Evolutionary conservation across 2,113 vertebrate genomes (phyloP).

Genomic region (Eira barbara): DNA sequence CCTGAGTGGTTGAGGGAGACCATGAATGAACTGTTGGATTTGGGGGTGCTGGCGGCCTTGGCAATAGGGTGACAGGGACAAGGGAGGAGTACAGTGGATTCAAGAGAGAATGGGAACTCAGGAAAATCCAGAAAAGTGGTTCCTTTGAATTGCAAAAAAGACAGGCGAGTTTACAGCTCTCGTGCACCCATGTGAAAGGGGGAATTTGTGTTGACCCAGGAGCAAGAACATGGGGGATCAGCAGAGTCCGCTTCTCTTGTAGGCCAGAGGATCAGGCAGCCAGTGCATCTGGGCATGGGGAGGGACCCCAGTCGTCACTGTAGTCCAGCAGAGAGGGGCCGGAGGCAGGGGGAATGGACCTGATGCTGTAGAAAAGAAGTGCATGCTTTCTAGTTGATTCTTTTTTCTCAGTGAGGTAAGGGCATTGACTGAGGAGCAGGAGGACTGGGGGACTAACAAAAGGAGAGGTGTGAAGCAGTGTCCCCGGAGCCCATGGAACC

Average conservation of each 20-base stretch:
- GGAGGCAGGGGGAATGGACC: neutral
- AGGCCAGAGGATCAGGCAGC: neutral
- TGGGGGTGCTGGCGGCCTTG: neutral
- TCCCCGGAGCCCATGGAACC: neutral
- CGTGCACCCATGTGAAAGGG: fast-evolving
- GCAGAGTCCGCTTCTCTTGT: neutral
- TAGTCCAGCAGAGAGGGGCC: neutral
- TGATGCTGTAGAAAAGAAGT: neutral
- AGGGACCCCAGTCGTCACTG: too few relatives aligned
- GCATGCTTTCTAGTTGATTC: neutral
- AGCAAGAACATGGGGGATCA: fast-evolving
- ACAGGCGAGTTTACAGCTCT: fast-evolving
- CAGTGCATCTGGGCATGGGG: neutral
- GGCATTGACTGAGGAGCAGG: neutral
- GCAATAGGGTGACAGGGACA: neutral
- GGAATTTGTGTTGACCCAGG: too few relatives aligned
- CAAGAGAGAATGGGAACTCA: neutral
- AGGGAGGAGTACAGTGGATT: too few relatives aligned
- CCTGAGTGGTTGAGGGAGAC: fast-evolving
- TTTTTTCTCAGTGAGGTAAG: neutral
- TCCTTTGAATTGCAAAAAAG: neutral
- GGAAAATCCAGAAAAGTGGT: neutral
- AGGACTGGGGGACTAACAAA: fast-evolving
- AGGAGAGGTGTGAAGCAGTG: neutral
- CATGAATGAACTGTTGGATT: neutral